Evolutionary conservation across 2,888 invertebrate genomes (phyloP).

Genomic region (Parnassius mnemosyne): DNA sequence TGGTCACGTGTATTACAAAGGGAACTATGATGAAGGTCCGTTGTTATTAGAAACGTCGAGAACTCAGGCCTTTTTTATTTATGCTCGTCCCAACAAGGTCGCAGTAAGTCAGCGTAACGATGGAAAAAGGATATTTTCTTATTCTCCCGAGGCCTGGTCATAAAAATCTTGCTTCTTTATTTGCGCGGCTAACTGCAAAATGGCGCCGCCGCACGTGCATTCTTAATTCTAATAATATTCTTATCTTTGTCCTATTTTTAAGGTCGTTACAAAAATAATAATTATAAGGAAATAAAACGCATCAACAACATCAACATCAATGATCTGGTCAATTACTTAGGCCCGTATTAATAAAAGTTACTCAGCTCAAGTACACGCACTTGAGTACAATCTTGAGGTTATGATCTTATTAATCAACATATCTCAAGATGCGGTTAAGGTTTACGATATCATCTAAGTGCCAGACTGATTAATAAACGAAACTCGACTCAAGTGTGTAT

Average conservation of each 20-base stretch:
- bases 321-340: too few species aligned
- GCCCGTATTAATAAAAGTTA: too few species aligned
- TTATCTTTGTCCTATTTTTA: background rate
- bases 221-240: conserved; percentile 1
- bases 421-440: too few species aligned
- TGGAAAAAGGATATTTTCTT: conserved; percentile 30
- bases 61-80: conserved; percentile 36
- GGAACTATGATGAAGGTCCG: conserved; percentile 34
- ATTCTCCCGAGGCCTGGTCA: conserved; percentile 24
- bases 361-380: too few species aligned
- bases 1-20: conserved; percentile 25
- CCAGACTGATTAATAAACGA: too few species aligned
- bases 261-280: background rate
- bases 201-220: conserved; percentile 11
- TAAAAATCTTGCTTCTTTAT: conserved; percentile 28
- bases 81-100: conserved; percentile 29
- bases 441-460: too few species aligned
- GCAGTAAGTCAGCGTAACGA: conserved; percentile 28
- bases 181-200: conserved; percentile 18
- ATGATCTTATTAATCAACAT: too few species aligned
- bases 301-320: too few species aligned
- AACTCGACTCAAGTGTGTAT: too few species aligned
- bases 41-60: conserved; percentile 36
- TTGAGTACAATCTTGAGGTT: too few species aligned
- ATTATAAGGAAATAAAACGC: background rate